Evolutionary conservation across 2,888 invertebrate genomes (phyloP), one percentile per base, ranked within the genome.

Genomic region (Hermaeophaga mercurialis): DNA sequence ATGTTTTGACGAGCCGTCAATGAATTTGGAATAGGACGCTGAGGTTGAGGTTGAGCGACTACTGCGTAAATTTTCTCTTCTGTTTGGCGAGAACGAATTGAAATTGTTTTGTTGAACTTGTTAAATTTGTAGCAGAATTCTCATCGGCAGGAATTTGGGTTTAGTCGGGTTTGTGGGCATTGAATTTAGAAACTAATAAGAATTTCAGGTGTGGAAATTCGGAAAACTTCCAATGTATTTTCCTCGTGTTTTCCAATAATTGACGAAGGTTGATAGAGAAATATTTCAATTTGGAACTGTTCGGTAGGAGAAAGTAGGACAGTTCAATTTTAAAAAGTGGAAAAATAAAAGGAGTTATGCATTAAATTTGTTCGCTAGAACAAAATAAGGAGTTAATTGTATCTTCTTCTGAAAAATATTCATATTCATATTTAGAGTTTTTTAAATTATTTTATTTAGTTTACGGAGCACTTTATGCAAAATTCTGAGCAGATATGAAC

Each of bases 51-150:
- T 34, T 12, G 47, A 47, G 36, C 44, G 15, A 36, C 36, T 33
- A 36, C 36, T 33, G 36, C 24, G 19, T 41, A 33, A 50, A 28
- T 50, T 50, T 50, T 36, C 18, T 46, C 12, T 38, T 48, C 49
- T 22, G 50, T 39, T 39, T 41, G 31, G 12, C 41, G 19, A 22
- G 24, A 50, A 50, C 15, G 50, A 33, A 41, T 50, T 22, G 49
- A 41, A 41, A 49, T 49, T 49, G 49, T 49, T 49, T 49, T 28
- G 49, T 41, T 28, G 50, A 50, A 50, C 41, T 50, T 50, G 50
- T 48, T 48, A 50, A 49, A 41, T 50, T 31, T 11, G 28, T 14
- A 50, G n/a, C 22, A 14, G 41, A 22, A 24, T 47, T 34, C 44
- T 50, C 50, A 19, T 50, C 31, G 8, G 48, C 22, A 8, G 26